Evolutionary conservation across 2,113 vertebrate species (phyloP).

Genomic region (Chloroceryle aenea): DNA sequence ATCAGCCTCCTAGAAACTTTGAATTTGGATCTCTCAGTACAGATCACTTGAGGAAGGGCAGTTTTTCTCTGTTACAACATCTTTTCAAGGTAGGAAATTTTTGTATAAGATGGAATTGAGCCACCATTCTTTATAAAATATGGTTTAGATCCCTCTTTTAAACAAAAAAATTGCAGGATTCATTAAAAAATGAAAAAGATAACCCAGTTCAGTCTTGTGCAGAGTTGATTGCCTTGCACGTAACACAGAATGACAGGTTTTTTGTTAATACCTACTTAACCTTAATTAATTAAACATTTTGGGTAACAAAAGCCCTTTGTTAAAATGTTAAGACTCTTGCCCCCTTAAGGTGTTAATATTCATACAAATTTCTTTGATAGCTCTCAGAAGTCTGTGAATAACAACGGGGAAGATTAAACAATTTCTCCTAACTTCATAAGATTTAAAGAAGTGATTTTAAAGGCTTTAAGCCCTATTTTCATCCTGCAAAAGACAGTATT

Average conservation of each 20-base stretch:
- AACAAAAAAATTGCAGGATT: neutral
- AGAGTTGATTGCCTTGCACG: neutral
- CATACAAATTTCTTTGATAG: neutral
- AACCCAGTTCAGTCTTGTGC: neutral
- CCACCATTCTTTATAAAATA: neutral
- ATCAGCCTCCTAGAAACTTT: neutral
- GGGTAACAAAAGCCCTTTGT: slow-evolving; percentile 41
- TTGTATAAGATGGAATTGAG: neutral
- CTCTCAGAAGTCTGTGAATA: neutral
- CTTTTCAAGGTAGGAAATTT: neutral
- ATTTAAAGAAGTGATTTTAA: neutral
- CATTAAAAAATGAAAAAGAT: slow-evolving; percentile 1
- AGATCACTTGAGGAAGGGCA: neutral
- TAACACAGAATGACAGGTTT: slow-evolving; percentile 44
- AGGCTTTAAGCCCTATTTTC: neutral
- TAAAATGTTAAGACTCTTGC: slow-evolving; percentile 44
- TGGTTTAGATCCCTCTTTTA: neutral
- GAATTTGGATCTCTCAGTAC: neutral
- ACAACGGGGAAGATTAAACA: neutral
- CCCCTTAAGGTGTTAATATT: slow-evolving; percentile 47
- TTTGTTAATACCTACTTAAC: slow-evolving; percentile 60
- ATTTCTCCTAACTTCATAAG: neutral
- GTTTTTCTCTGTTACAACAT: neutral
- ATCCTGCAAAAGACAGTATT: neutral
- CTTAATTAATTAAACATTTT: slow-evolving; percentile 60